Conservation (phyloP, 1,140 invertebrate species). For the Capitella teleta region DNA sequence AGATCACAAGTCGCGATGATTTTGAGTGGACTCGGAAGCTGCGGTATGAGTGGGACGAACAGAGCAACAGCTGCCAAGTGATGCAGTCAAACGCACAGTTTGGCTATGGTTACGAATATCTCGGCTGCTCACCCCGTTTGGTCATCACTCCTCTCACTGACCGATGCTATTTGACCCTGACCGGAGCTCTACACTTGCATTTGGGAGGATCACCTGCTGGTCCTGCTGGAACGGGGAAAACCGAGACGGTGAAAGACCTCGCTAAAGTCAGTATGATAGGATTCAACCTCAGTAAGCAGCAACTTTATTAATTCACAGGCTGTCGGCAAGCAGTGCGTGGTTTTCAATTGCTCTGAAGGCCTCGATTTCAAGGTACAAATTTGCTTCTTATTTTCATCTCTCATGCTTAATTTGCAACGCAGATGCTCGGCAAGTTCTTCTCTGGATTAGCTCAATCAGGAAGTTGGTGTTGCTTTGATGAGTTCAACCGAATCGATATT, state of each 20-base stretch:
- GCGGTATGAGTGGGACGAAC: slow-evolving; percentile 43
- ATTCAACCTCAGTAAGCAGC: no score
- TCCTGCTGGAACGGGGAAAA: slow-evolving; percentile 41
- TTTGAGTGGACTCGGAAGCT: slow-evolving; percentile 44
- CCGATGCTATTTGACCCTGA: slow-evolving; percentile 46
- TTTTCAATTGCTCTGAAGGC: slow-evolving; percentile 45
- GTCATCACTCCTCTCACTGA: slow-evolving; percentile 44
- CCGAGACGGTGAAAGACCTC: slow-evolving; percentile 59
- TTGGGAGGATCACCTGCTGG: slow-evolving; percentile 48
- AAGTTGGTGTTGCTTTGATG: slow-evolving; percentile 82
- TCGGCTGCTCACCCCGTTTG: slow-evolving; percentile 40
- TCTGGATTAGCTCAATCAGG: slow-evolving; percentile 72
- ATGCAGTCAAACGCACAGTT: slow-evolving; percentile 33
- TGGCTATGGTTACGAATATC: slow-evolving; percentile 42
- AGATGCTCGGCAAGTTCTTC: slow-evolving; percentile 54
- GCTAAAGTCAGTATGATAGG: slow-evolving; percentile 59
- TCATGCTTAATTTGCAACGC: background rate
- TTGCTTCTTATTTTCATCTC: background rate
- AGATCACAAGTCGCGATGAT: slow-evolving; percentile 28
- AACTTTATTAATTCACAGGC: slow-evolving; percentile 20
- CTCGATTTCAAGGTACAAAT: slow-evolving; percentile 44
- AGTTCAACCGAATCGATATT: slow-evolving; percentile 80
- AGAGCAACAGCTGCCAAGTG: slow-evolving; percentile 33
- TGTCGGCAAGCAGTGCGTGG: slow-evolving; percentile 43
- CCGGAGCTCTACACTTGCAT: slow-evolving; percentile 66